Conservation (phyloP, 2,797 vertebrate genomes). For the Florisuga fusca region DNA sequence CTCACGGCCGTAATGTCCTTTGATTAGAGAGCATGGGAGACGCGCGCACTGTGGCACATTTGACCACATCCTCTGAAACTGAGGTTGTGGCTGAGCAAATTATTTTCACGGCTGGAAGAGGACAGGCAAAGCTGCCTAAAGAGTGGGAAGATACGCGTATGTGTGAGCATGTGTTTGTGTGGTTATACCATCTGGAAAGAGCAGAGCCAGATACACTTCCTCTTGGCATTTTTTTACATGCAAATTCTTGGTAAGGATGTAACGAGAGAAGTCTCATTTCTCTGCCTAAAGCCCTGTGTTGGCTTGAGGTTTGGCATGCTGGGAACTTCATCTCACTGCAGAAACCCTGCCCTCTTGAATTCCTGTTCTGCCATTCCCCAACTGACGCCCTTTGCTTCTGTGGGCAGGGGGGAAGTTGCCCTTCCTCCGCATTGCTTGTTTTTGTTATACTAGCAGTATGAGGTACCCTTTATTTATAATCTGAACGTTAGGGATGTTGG, state of each 20-base stretch:
- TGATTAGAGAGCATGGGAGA: not conserved
- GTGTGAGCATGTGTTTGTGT: constrained; percentile 42
- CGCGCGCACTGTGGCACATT: not conserved
- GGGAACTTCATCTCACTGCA: not conserved
- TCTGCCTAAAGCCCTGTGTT: not conserved
- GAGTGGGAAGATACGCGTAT: constrained; percentile 33
- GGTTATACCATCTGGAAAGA: constrained; percentile 55
- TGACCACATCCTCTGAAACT: constrained; percentile 57
- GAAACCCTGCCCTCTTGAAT: constrained; percentile 30
- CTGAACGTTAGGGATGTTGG: not conserved
- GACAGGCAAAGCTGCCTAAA: constrained; percentile 35
- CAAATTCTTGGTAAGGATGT: not conserved
- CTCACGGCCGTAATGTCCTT: not conserved
- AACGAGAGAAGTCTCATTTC: not conserved
- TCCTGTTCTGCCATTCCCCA: constrained; percentile 36
- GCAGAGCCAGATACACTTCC: constrained; percentile 20
- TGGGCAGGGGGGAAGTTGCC: constrained; percentile 54
- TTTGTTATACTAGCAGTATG: constrained; percentile 51
- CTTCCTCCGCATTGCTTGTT: constrained; percentile 42
- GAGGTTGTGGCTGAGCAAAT: constrained; percentile 45
- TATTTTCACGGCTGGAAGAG: constrained; percentile 56
- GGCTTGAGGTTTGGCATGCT: not conserved
- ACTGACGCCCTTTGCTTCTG: not conserved
- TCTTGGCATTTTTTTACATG: not conserved
- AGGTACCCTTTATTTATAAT: constrained; percentile 54